Conservation (phyloP, 2,113 vertebrate genomes). For the Malaclemys terrapin region DNA sequence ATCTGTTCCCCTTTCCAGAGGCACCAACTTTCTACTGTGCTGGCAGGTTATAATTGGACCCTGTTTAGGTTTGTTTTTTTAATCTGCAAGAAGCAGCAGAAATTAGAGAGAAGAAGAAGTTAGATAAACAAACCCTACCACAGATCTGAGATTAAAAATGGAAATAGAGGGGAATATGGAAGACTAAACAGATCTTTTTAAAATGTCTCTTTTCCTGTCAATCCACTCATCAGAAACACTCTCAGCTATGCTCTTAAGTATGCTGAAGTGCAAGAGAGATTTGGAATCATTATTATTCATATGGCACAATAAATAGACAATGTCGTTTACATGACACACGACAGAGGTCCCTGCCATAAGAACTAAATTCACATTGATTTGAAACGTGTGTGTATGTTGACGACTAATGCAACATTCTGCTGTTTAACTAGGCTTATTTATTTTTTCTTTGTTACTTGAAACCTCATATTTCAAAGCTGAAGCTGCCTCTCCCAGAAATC, state of each 20-base stretch:
- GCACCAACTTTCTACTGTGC: neutral
- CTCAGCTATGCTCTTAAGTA: neutral
- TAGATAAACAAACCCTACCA: neutral
- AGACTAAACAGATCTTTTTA: neutral
- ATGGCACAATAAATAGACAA: neutral
- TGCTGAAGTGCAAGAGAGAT: neutral
- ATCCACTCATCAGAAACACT: neutral
- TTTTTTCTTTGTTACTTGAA: slow-evolving; percentile 60
- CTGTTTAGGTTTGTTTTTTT: neutral
- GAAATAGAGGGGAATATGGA: neutral
- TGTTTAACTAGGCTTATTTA: slow-evolving; percentile 31
- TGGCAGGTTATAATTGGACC: neutral
- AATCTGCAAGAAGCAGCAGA: neutral
- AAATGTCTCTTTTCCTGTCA: neutral
- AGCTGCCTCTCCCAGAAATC: slow-evolving; percentile 62
- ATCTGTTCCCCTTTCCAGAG: neutral
- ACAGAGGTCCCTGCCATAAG: neutral
- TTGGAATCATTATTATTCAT: neutral
- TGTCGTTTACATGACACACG: neutral
- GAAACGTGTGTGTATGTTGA: neutral
- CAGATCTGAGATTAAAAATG: neutral
- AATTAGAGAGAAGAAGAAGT: neutral
- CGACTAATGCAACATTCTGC: neutral
- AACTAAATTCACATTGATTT: slow-evolving; percentile 12
- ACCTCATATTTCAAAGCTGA: slow-evolving; percentile 52